Evolutionary conservation across 2,888 invertebrate species (phyloP).

Genomic region (Octonoba sinensis): DNA sequence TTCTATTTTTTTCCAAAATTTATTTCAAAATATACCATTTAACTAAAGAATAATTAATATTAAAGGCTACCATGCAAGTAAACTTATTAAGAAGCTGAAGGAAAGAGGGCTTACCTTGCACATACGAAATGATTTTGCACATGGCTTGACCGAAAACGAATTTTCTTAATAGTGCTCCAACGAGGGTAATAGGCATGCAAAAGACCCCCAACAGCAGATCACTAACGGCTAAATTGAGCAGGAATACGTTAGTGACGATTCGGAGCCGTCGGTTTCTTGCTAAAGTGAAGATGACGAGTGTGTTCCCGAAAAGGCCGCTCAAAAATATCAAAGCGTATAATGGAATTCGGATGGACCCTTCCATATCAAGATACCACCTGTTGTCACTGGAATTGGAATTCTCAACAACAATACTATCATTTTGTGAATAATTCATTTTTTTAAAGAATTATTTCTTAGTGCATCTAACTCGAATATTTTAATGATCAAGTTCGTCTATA

Average conservation of each 20-base stretch:
- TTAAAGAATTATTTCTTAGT: too few relatives aligned
- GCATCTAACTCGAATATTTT: too few relatives aligned
- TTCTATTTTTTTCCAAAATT: too few relatives aligned
- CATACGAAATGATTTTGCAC: slow-evolving; percentile 84
- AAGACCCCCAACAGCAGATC: slow-evolving; percentile 85
- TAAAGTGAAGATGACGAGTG: slow-evolving; percentile 72
- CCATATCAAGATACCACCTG: slow-evolving; percentile 26
- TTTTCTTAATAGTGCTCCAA: slow-evolving; percentile 80
- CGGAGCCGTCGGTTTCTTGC: slow-evolving; percentile 74
- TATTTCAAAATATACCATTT: too few relatives aligned
- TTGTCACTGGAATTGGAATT: not conserved
- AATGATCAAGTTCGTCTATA: too few relatives aligned
- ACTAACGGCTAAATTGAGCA: slow-evolving; percentile 76
- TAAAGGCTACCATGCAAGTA: too few relatives aligned
- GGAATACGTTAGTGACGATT: slow-evolving; percentile 74
- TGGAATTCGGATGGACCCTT: slow-evolving; percentile 36
- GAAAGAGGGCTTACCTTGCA: slow-evolving; percentile 79
- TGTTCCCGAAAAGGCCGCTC: slow-evolving; percentile 70
- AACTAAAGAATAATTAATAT: too few relatives aligned
- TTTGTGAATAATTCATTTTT: too few relatives aligned
- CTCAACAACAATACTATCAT: too few relatives aligned
- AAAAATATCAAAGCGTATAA: slow-evolving; percentile 47
- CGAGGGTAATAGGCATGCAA: slow-evolving; percentile 85
- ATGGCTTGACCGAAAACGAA: slow-evolving; percentile 83
- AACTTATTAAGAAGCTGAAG: not conserved